Conservation (phyloP, 2,113 vertebrate genomes). For the Labeo catla region DNA sequence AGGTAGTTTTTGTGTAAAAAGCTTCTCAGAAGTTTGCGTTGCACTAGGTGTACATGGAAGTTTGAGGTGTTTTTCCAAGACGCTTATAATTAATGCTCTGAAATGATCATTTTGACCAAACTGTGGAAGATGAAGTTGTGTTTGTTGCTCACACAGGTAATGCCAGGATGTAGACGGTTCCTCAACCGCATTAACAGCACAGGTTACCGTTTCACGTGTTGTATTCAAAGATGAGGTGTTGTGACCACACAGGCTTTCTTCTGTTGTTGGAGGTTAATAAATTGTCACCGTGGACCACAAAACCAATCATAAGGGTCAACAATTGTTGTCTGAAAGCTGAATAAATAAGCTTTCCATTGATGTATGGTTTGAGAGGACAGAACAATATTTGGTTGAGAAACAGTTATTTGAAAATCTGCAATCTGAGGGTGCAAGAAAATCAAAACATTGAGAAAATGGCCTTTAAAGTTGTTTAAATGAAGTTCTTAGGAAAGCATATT, state of each 20-base stretch:
- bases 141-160: neutral
- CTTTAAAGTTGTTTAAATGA: no score
- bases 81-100: no score
- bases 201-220: constrained; percentile 13
- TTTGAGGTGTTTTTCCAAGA: neutral
- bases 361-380: no score
- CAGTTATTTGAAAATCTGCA: no score
- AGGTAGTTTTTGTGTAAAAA: neutral
- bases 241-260: constrained; percentile 20
- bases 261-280: neutral
- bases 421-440: no score
- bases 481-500: no score
- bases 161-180: neutral
- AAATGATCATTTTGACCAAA: neutral
- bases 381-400: no score
- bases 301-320: no score
- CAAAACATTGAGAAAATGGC: no score
- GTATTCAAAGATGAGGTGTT: constrained; percentile 12
- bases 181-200: constrained; percentile 15
- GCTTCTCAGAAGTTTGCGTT: neutral
- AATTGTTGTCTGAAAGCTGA: no score
- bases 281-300: neutral
- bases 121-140: neutral
- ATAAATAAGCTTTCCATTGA: no score
- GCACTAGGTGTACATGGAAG: neutral